Evolutionary conservation across 2,888 invertebrate species (phyloP), one percentile per base, ranked within the genome.

Genomic region (Nomada flava): DNA sequence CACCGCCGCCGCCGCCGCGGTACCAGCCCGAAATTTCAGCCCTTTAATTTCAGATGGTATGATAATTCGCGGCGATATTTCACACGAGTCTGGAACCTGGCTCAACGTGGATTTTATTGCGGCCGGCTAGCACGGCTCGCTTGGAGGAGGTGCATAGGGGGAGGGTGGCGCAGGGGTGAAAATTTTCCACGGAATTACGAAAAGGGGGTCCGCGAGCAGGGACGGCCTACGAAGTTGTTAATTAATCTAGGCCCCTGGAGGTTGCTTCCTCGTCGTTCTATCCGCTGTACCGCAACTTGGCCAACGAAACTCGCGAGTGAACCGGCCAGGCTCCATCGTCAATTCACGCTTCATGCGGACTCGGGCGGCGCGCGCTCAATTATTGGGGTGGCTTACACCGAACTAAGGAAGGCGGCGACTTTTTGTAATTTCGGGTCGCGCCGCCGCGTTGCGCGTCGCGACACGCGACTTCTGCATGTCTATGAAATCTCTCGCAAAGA

Each of bases 1-100:
- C 83, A 85, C 78, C 87, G 83, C 82, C 79, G 82, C 29, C 29
- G 20, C 52, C 73, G 76, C 75, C 78, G 79, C 64, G 79, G 83
- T 84, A 86, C 86, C 88, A 83, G 80, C 84, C 86, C 89, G 89
- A 92, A 92, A 91, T 91, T 92, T 91, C 92, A 90, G 89, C 90
- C 92, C 92, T 92, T 92, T 92, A 91, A 92, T 92, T 92, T 92
- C 91, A 91, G 91, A 92, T 90, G 89, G 90, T 92, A 92, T 92
- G 92, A 92, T 92, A 92, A 92, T 92, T 92, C 92, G 91, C 76
- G 91, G 91, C 92, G 89, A 92, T 92, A 92, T 91, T 92, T 92
- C 90, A 92, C 88, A 86, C 89, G 85, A 86, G 89, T 88, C 88
- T 88, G 90, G 88, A 89, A 85, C 88, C 89, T 87, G 91, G 90